Evolutionary conservation across 1,140 invertebrate species (phyloP), one percentile per base, ranked within the genome.

Genomic region (Babylonia areolata): DNA sequence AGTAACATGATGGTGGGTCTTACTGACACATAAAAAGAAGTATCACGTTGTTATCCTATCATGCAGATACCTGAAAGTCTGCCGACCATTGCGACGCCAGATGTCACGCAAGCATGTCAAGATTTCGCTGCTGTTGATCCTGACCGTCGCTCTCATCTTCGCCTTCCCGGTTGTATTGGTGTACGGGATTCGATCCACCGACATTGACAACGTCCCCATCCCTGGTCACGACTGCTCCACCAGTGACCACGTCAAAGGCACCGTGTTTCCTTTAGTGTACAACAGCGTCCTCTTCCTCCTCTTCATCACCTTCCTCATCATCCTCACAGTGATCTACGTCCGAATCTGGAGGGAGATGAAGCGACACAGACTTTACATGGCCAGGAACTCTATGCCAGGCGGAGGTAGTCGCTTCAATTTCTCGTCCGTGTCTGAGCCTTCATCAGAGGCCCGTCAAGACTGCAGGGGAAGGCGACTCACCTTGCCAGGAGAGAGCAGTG

Each of bases 211-310:
- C 6, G 17, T 31, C 0, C 17, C 9, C 40, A 12, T 87, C 1
- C 42, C 64, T 28, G 88, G 88, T 5, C 75, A 40, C 28, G 86
- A 89, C 81, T 89, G 88, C 54, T 87, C 88, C n/a, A 86, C 81
- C 12, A 71, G 40, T 2, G 88, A 89, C 77, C 33, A 51, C 28
- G 83, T 89, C 80, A 86, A 79, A 28, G 64, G 58, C 37, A 87
- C 88, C 23, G 3, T 73, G 1, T 87, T 81, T 64, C 88, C 88
- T 0, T 69, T 85, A 1, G n/a, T 85, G 15, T 89, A 87, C 75
- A 81, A 89, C 81, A 20, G 39, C 33, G 42, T 81, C n/a, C 71
- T 89, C 23, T 64, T 84, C 39, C 58, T 85, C 33, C 23, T 58
- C n/a, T 86, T 89, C 54, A 3, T 87, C 40, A 20, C 81, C 71